Base-by-base conservation (phyloP, 2,888 invertebrate genomes). In the Agelastica alni region DNA sequence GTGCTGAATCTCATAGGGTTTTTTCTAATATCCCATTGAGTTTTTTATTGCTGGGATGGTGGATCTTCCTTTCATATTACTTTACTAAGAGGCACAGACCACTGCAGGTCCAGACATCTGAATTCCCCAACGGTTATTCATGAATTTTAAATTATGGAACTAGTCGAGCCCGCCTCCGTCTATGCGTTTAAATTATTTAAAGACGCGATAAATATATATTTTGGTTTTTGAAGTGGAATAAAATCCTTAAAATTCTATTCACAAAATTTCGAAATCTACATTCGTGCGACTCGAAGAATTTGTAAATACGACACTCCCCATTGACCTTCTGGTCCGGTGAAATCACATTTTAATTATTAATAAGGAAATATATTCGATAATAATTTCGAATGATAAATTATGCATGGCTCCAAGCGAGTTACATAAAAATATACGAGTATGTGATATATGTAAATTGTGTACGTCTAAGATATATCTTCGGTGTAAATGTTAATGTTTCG, bases 321-420 rank as follows among this genome's bases (percentile, higher is more conserved):
- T 51, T 51, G 51, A 51, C 51, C 51, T 51, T 51, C 44, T 34
- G 36, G 20, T 51, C 31, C 17, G 37, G 36, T 37, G 37, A 51
- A 51, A 44, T 51, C 51, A 44, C 31, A 45, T 51, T 44, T 44
- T 22, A 37, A 43, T 44, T 44, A 51, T 43, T 51, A 44, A 37
- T 51, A 45, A 31, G 43, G 36, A 34, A 42, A 43, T 51, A 20
- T 16, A 36, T 36, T 16, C 34, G 34, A 36, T 13, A 20, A 39
- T 39, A 45, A 39, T 51, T 30, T 22, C n/a, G 20, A 6, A 44
- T 37, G 28, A 45, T 51, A 31, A 51, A 51, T 51, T 37, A 51
- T 51, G 20, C 20, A 39, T 51, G 31, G 34, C 20, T 32, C 14
- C 34, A 22, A 45, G 45, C 45, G 9, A 34, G 17, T 45, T 45